Percentiles rank a stretch among this genome's conserved stretches.
Conservation (phyloP, 2,888 invertebrate genomes). For the Pelosia muscerda region DNA sequence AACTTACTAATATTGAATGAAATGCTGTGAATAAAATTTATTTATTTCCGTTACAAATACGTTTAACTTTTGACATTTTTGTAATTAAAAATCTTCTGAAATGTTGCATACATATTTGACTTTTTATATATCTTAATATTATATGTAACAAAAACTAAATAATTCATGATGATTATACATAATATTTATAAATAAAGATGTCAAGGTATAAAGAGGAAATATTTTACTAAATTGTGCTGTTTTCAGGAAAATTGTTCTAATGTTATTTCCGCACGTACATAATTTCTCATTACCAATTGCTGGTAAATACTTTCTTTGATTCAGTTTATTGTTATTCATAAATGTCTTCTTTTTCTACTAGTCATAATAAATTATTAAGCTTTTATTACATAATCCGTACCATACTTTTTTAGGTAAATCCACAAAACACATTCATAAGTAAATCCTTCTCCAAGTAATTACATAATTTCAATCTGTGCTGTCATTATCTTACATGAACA, state of each 20-base stretch:
- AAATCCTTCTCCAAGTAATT: background rate
- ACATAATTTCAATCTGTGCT: constrained; percentile 43
- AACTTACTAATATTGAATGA: constrained; percentile 42
- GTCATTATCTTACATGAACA: constrained; percentile 37
- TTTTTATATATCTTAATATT: background rate
- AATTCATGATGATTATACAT: background rate
- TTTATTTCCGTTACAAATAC: constrained; percentile 45
- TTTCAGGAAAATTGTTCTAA: background rate
- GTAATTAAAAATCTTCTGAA: constrained; percentile 26
- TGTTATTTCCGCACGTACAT: background rate
- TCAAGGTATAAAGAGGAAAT: background rate
- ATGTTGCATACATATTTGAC: background rate
- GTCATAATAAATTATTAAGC: background rate
- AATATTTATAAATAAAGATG: too few species aligned
- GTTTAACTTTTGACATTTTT: constrained; percentile 31
- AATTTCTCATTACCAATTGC: background rate
- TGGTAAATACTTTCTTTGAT: background rate
- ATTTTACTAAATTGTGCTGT: background rate
- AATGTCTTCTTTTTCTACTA: background rate
- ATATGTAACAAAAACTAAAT: background rate
- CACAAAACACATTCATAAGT: background rate
- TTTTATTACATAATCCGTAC: background rate
- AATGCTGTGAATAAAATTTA: constrained; percentile 48
- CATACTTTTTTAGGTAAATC: background rate
- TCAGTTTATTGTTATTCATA: background rate